phyloP scores from a whole-genome alignment of 2,888 invertebrate species.

The Cosmia trapezina region DNA sequence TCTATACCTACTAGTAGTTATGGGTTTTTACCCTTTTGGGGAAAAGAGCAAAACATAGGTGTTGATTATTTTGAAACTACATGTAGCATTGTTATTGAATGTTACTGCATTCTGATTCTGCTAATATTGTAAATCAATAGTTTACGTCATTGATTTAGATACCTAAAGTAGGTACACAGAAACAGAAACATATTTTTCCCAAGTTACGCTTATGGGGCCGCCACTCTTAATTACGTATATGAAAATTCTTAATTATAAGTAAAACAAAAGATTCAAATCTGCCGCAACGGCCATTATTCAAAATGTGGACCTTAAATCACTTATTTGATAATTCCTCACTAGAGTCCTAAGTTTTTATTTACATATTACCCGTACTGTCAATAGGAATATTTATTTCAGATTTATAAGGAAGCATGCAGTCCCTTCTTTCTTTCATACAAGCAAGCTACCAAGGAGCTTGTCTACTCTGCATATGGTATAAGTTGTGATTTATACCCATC shows the following conservation, averaged over 20 bases:
- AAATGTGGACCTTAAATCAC: slow-evolving; percentile 19
- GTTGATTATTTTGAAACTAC: too few species aligned
- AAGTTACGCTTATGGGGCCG: too few species aligned
- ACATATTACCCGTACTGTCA: slow-evolving; percentile 18
- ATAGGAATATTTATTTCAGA: neutral
- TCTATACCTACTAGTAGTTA: too few species aligned
- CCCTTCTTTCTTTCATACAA: neutral
- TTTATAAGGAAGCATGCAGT: neutral
- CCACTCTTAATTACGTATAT: too few species aligned
- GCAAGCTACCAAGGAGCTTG: neutral
- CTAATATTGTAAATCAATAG: neutral
- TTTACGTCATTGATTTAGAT: neutral
- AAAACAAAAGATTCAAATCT: slow-evolving; percentile 37
- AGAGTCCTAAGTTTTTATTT: slow-evolving; percentile 48
- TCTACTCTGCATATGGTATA: neutral
- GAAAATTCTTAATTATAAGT: too few species aligned
- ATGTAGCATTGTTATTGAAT: neutral
- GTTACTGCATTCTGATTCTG: neutral
- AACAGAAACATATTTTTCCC: too few species aligned
- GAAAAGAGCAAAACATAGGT: neutral
- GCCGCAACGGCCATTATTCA: slow-evolving; percentile 34
- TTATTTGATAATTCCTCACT: slow-evolving; percentile 28
- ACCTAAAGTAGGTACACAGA: too few species aligned
- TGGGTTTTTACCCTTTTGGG: neutral
- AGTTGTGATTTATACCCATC: neutral